Percentiles rank a stretch among this genome's conserved stretches.
Evolutionary conservation across 37 sponge, comb jelly and placozoan species (phyloP).

Genomic region (Haliclona indistincta): DNA sequence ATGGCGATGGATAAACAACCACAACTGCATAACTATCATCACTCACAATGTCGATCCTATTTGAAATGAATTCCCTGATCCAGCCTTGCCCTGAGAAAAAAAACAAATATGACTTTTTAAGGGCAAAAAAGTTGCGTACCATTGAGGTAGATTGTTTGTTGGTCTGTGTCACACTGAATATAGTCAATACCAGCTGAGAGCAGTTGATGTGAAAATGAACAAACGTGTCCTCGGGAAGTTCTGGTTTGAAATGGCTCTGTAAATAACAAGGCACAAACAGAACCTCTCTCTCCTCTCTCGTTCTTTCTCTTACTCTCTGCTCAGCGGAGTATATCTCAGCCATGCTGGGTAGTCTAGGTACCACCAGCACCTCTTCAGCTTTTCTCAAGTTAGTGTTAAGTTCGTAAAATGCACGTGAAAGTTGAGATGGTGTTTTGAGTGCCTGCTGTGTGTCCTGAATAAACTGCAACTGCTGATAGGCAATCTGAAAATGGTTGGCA

Average conservation of each 20-base stretch:
- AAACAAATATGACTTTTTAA: background rate
- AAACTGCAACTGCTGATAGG: slow-evolving; percentile 17
- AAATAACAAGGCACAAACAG: background rate
- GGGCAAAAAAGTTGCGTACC: background rate
- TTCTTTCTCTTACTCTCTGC: slow-evolving; percentile 24
- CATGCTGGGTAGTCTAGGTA: slow-evolving; percentile 36
- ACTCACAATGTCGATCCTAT: slow-evolving; percentile 57
- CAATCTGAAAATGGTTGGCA: slow-evolving; percentile 58
- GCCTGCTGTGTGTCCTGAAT: background rate
- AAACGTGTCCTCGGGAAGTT: slow-evolving; percentile 65
- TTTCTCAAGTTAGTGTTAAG: slow-evolving; percentile 18
- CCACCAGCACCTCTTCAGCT: slow-evolving; percentile 38
- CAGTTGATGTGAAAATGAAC: slow-evolving; percentile 62
- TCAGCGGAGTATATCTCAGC: slow-evolving; percentile 44
- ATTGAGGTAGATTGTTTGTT: slow-evolving; percentile 6
- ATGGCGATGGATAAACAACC: background rate
- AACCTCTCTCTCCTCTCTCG: background rate
- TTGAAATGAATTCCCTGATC: slow-evolving; percentile 3
- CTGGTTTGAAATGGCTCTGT: slow-evolving; percentile 65
- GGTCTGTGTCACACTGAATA: slow-evolving; percentile 32
- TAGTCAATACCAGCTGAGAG: slow-evolving; percentile 50
- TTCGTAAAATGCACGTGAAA: slow-evolving; percentile 18
- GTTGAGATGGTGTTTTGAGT: background rate
- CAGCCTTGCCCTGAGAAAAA: background rate
- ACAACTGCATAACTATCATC: background rate